phyloP scores from a whole-genome alignment of 2,113 vertebrate genomes.

The Nerophis lumbriciformis region DNA sequence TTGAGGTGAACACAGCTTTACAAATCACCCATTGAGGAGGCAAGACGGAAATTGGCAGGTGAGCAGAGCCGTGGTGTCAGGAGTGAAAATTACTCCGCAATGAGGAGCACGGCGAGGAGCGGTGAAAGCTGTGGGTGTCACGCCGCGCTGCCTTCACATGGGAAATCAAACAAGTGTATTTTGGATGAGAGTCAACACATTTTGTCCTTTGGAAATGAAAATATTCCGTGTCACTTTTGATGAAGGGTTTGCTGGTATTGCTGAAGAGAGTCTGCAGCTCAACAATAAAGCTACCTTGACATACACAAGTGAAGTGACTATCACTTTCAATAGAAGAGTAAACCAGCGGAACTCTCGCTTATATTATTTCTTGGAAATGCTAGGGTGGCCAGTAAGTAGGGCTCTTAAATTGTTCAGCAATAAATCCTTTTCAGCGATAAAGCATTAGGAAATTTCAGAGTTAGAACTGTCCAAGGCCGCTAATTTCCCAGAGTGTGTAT shows the following conservation, averaged over 20 bases:
- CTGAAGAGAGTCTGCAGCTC: conserved; percentile 6
- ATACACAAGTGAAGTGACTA: conserved; percentile 7
- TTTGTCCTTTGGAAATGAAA: conserved; percentile 51
- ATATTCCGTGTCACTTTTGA: conserved; percentile 47
- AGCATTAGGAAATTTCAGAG: conserved; percentile 15
- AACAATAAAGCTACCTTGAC: conserved; percentile 1
- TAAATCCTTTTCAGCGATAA: conserved; percentile 9
- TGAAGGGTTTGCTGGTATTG: conserved; percentile 23
- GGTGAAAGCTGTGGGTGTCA: conserved; percentile 56
- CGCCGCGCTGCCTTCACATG: conserved; percentile 40
- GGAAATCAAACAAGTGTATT: conserved; percentile 65
- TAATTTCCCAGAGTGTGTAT: conserved; percentile 46
- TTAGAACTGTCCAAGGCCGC: conserved; percentile 14
- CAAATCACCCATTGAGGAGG: conserved; percentile 68
- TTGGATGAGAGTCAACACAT: conserved; percentile 50
- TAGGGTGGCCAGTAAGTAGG: conserved; percentile 9
- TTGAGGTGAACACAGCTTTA: conserved; percentile 68
- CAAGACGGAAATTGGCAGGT: conserved; percentile 69
- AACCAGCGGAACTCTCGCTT: neutral
- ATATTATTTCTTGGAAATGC: neutral
- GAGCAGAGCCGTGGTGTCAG: conserved; percentile 59
- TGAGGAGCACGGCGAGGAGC: conserved; percentile 46
- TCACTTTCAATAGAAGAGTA: neutral
- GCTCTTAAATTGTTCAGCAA: too few species aligned
- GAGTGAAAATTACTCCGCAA: conserved; percentile 70